phyloP scores from a whole-genome alignment of 2,888 invertebrate species.

The Chesias legatella region DNA sequence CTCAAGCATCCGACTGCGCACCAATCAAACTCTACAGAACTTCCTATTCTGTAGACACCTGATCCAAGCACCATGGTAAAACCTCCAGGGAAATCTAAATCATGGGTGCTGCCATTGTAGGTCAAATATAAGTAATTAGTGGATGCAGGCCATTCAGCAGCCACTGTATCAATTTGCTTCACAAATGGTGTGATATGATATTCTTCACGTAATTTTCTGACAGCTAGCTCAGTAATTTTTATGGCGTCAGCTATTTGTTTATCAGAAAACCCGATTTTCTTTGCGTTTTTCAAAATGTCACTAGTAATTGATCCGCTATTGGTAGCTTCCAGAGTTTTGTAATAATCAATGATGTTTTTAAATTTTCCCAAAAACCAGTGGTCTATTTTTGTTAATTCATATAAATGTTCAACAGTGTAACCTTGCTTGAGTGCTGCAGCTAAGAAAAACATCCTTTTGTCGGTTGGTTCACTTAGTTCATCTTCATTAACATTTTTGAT shows the following conservation, averaged over 20 bases:
- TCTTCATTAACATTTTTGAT: slow-evolving; percentile 87
- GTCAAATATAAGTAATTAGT: slow-evolving; percentile 99
- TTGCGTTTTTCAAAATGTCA: slow-evolving; percentile 87
- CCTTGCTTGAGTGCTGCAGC: slow-evolving; percentile 94
- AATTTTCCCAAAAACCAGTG: slow-evolving; percentile 97
- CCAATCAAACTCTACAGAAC: slow-evolving; percentile 99
- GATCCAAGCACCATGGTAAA: slow-evolving; percentile 95
- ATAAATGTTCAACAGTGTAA: slow-evolving; percentile 91
- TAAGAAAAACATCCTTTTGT: slow-evolving; percentile 97
- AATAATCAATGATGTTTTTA: slow-evolving; percentile 92
- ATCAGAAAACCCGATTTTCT: slow-evolving; percentile 97
- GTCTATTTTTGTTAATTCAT: slow-evolving; percentile 97
- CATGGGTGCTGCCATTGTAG: slow-evolving; percentile 93
- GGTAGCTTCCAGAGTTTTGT: slow-evolving; percentile 83
- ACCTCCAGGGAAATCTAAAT: slow-evolving; percentile 89
- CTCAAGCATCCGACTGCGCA: slow-evolving; percentile 98
- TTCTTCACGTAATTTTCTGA: slow-evolving; percentile 88
- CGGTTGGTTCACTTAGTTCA: slow-evolving; percentile 95
- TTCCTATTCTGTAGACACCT: slow-evolving; percentile 98
- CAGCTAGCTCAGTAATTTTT: slow-evolving; percentile 92
- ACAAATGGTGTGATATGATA: slow-evolving; percentile 90
- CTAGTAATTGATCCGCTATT: slow-evolving; percentile 82
- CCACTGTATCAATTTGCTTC: slow-evolving; percentile 99
- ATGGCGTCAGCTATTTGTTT: slow-evolving; percentile 94
- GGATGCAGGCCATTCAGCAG: slow-evolving; percentile 99